These are phyloP conservation scores for Hirundo rustica DNA, from an alignment of 2,797 vertebrate species.

Conservation along the genomic window DNA sequence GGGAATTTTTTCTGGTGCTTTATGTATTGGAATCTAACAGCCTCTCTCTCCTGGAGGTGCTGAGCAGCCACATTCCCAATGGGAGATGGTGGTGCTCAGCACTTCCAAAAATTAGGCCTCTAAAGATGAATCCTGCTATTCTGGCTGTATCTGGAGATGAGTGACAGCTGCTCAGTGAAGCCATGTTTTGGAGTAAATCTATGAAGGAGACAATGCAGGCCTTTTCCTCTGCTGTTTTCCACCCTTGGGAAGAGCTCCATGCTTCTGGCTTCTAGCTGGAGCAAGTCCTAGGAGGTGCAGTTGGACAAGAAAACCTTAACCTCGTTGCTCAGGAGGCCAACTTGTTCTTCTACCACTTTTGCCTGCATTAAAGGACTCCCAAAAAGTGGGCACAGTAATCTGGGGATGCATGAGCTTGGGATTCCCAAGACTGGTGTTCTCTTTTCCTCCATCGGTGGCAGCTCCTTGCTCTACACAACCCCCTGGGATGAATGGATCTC, in stretches of 20 bases:
- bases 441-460: fast-evolving
- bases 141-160: background rate
- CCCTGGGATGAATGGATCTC: background rate
- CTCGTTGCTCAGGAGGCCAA: background rate
- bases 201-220: background rate
- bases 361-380: background rate
- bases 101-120: background rate
- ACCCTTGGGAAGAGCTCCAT: background rate
- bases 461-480: background rate
- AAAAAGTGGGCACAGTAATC: background rate
- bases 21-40: background rate
- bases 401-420: background rate
- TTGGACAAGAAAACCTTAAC: background rate
- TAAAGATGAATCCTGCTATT: background rate
- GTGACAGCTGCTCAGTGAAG: background rate
- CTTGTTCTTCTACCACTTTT: background rate
- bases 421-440: background rate
- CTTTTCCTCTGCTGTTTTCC: background rate
- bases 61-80: background rate
- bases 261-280: background rate
- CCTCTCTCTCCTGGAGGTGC: background rate
- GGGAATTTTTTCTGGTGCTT: background rate
- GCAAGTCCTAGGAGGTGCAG: background rate
- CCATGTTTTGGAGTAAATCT: background rate
- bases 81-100: background rate